Base-by-base conservation (phyloP, 2,797 vertebrate species). In the Gambelia wislizenii region DNA sequence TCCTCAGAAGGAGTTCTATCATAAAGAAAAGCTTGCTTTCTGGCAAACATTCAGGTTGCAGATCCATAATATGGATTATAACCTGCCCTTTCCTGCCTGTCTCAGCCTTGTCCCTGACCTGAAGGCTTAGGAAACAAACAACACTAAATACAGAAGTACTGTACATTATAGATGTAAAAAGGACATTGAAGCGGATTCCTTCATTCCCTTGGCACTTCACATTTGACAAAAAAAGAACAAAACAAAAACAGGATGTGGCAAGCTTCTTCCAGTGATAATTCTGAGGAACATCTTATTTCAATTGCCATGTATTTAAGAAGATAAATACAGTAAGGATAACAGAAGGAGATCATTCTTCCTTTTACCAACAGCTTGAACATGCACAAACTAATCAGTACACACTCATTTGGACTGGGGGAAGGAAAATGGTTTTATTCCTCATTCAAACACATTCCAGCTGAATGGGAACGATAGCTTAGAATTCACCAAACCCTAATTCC, bases 321-420 rank as follows among this genome's bases (percentile, higher is more conserved):
- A n/a, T 25, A 69, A 88, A 77, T 74, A 89, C 86, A 95, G 89
- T 81, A 78, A 18, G 42, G 88, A 75, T 78, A 80, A 92, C 90
- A 88, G 36, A 93, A 4, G 14, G 56, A 12, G 0, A 39, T 0
- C 3, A 84, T 93, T 87, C 84, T 83, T 3, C 16, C 76, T 44
- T 90, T 92, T 93, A 94, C 91, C 69, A 91, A 84, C 0, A 88
- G 89, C 10, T 72, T 91, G 74, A 91, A 93, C 91, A 91, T 54
- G 91, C 86, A 85, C 42, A 25, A 89, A 49, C 6, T 54, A 56
- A 67, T 7, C 69, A 49, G 25, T 52, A 25, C 25, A 74, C 85
- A 27, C 13, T 79, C 18, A 25, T 47, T 59, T 52, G n/a, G 1
- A 13, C 4, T 22, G 56, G 56, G 6, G 56, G 70, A 54, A 36